These are phyloP conservation scores for Dione vanillae DNA, from an alignment of 2,888 invertebrate species.

Conservation along the genomic window DNA sequence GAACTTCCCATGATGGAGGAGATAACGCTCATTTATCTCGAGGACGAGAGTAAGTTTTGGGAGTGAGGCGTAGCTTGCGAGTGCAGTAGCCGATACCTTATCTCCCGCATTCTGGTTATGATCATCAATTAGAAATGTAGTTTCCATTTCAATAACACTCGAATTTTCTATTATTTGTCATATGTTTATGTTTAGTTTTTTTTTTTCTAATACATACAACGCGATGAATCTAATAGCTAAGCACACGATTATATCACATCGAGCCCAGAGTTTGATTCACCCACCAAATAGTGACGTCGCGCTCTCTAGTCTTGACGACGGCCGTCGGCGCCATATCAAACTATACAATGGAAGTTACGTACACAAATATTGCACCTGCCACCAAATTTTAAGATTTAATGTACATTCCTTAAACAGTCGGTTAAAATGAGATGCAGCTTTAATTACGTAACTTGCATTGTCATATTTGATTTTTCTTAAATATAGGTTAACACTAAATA, in stretches of 20 bases:
- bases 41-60: constrained; percentile 91
- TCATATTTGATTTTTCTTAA: neutral
- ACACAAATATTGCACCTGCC: neutral
- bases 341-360: constrained; percentile 6
- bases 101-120: constrained; percentile 85
- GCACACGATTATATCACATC: constrained; percentile 74
- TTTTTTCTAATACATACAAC: constrained; percentile 72
- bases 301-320: constrained; percentile 51
- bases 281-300: constrained; percentile 55
- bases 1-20: constrained; percentile 97
- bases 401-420: no score
- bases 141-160: constrained; percentile 84
- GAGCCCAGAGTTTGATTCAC: constrained; percentile 70
- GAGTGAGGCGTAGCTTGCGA: constrained; percentile 87
- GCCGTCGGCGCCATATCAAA: constrained; percentile 43
- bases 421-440: neutral
- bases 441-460: constrained; percentile 22
- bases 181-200: constrained; percentile 75
- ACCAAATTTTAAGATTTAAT: neutral
- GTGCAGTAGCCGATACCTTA: constrained; percentile 85
- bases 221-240: constrained; percentile 77
- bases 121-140: constrained; percentile 85
- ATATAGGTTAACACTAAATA: constrained; percentile 18
- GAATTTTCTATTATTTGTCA: constrained; percentile 72
- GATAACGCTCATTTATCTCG: constrained; percentile 96